Evolutionary conservation across 2,888 invertebrate species (phyloP).

Genomic region (Nomada fabriciana): DNA sequence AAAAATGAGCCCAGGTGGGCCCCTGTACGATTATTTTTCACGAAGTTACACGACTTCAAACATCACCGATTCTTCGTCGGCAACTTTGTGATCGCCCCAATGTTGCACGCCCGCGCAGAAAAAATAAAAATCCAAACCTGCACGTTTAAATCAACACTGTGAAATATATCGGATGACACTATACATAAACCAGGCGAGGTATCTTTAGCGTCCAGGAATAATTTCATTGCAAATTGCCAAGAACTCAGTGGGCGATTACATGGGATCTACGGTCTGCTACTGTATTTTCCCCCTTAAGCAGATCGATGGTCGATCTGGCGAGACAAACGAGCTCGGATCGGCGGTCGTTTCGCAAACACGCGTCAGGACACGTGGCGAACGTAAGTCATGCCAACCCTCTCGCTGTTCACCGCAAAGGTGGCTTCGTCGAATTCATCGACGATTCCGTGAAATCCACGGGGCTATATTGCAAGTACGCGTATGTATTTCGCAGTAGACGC

Average conservation of each 20-base stretch:
- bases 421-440: conserved; percentile 60
- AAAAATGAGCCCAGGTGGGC: too few species aligned
- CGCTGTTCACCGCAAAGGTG: conserved; percentile 35
- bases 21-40: too few species aligned
- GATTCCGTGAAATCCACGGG: conserved; percentile 56
- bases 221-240: conserved; percentile 34
- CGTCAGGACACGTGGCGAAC: conserved; percentile 52
- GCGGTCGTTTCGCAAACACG: conserved; percentile 28
- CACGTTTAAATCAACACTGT: too few species aligned
- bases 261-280: conserved; percentile 49
- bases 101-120: too few species aligned
- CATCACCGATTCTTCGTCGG: too few species aligned
- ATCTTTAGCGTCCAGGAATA: too few species aligned
- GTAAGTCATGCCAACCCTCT: conserved; percentile 49
- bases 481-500: conserved; percentile 52
- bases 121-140: too few species aligned
- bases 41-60: too few species aligned
- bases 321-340: conserved; percentile 43
- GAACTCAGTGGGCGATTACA: conserved; percentile 64
- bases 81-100: too few species aligned
- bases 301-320: conserved; percentile 55
- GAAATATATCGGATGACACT: too few species aligned
- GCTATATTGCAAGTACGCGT: conserved; percentile 52
- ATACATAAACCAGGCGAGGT: too few species aligned
- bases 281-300: conserved; percentile 2